Evolutionary conservation across 30 jellyfish, hydroid and myxozoan genomes (phyloP).

Genomic region (Mastigias papua): DNA sequence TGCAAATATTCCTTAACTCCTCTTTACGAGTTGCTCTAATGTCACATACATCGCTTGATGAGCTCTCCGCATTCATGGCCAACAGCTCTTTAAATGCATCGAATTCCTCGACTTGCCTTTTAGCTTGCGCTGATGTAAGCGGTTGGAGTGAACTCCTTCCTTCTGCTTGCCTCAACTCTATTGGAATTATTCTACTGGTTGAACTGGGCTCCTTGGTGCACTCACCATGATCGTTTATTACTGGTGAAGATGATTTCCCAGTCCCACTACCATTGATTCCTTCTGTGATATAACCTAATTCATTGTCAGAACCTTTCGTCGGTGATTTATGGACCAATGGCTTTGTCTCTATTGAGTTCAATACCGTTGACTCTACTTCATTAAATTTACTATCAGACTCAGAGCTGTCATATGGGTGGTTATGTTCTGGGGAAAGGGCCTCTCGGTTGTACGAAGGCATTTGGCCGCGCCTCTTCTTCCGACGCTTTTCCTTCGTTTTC

Average conservation of each 20-base stretch:
- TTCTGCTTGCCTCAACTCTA: too few relatives aligned
- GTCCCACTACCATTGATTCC: background rate
- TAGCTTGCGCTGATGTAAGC: too few relatives aligned
- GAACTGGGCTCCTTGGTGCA: background rate
- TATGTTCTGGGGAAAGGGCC: background rate
- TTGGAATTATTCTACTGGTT: too few relatives aligned
- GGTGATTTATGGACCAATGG: background rate
- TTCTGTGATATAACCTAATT: too few relatives aligned
- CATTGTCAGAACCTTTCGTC: background rate
- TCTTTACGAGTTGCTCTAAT: background rate
- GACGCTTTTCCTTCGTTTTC: background rate
- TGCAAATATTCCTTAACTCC: background rate
- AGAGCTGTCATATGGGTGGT: background rate
- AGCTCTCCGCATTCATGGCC: background rate
- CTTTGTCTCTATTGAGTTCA: background rate
- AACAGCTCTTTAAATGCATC: background rate
- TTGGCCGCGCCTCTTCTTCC: background rate
- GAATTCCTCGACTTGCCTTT: too few relatives aligned
- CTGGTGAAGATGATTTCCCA: background rate
- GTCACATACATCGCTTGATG: background rate
- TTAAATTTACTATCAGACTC: background rate
- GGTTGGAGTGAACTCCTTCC: background rate
- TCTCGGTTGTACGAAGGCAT: background rate
- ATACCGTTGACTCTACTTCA: background rate
- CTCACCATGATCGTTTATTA: background rate